phyloP scores from a whole-genome alignment of 1,140 invertebrate species.

The Drosophila lowei region DNA sequence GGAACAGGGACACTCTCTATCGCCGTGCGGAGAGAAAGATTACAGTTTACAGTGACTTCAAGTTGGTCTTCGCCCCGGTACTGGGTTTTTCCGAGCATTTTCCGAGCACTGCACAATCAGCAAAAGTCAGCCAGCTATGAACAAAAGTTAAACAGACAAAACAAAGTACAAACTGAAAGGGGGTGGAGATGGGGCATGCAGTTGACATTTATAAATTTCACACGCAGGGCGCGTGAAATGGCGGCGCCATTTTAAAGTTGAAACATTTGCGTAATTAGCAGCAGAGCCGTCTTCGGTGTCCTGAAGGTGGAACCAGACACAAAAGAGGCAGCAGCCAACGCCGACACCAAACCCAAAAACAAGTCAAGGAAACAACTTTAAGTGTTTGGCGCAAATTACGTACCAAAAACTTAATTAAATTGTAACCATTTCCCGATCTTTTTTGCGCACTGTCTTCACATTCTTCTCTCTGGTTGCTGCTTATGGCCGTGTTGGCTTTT shows the following conservation, averaged over 20 bases:
- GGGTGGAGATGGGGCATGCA: slow-evolving; percentile 6
- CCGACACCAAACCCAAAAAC: slow-evolving; percentile 1
- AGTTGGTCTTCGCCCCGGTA: not conserved
- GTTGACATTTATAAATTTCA: slow-evolving; percentile 65
- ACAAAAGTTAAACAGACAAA: slow-evolving; percentile 78
- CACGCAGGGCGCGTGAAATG: slow-evolving; percentile 59
- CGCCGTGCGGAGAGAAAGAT: not conserved
- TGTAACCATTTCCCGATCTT: slow-evolving; percentile 51
- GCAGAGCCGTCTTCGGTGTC: slow-evolving; percentile 17
- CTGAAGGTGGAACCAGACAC: slow-evolving; percentile 43
- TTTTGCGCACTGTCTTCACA: slow-evolving; percentile 6
- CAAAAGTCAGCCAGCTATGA: slow-evolving; percentile 71
- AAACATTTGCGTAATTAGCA: slow-evolving; percentile 78
- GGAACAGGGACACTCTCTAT: too few relatives aligned
- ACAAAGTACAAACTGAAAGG: slow-evolving; percentile 63
- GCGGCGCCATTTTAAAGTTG: slow-evolving; percentile 67
- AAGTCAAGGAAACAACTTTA: slow-evolving; percentile 46
- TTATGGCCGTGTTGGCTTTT: slow-evolving; percentile 60
- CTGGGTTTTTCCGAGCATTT: slow-evolving; percentile 3
- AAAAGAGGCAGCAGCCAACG: not conserved
- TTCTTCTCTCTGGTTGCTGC: slow-evolving; percentile 15
- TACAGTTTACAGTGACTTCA: slow-evolving; percentile 16
- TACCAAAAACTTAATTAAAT: slow-evolving; percentile 68
- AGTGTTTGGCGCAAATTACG: slow-evolving; percentile 58
- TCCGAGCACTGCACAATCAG: slow-evolving; percentile 64